Conservation (phyloP, 1,140 invertebrate genomes). For the Pseudomyrmex concolor region DNA sequence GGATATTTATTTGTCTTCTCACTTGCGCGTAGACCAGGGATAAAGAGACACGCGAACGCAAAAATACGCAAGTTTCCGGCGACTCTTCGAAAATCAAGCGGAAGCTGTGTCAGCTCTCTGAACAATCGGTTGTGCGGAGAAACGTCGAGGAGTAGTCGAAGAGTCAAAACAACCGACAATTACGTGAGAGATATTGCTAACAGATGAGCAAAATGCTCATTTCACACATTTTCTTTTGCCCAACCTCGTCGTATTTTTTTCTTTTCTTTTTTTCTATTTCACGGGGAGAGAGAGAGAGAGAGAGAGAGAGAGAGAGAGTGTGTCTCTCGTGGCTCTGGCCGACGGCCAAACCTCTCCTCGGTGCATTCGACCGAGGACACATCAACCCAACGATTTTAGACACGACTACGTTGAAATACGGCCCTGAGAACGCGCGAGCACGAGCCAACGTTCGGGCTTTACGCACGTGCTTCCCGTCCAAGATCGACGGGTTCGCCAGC, state of each 20-base stretch:
- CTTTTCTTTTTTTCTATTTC: slow-evolving; percentile 3
- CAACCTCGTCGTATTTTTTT: slow-evolving; percentile 39
- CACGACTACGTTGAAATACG: slow-evolving; percentile 48
- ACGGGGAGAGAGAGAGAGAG: background rate
- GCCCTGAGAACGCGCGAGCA: slow-evolving; percentile 22
- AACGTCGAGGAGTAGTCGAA: background rate
- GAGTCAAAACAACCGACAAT: slow-evolving; percentile 4
- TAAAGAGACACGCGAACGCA: slow-evolving; percentile 2
- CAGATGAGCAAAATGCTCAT: background rate
- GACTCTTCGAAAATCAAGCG: background rate
- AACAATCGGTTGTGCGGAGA: background rate
- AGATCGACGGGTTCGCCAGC: slow-evolving; percentile 3
- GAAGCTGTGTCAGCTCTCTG: background rate
- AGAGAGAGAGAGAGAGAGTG: background rate
- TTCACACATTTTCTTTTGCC: slow-evolving; percentile 3
- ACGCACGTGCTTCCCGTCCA: slow-evolving; percentile 50
- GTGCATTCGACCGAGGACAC: slow-evolving; percentile 74
- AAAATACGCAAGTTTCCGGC: background rate
- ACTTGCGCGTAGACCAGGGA: background rate
- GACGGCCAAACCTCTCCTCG: slow-evolving; percentile 61
- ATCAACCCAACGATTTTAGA: slow-evolving; percentile 75
- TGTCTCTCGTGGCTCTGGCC: slow-evolving; percentile 58
- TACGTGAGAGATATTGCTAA: slow-evolving; percentile 17
- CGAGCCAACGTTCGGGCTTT: slow-evolving; percentile 23
- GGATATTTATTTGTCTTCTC: slow-evolving; percentile 26